These are phyloP conservation scores for Fratercula arctica DNA, from an alignment of 2,797 vertebrate species.

Conservation along the genomic window DNA sequence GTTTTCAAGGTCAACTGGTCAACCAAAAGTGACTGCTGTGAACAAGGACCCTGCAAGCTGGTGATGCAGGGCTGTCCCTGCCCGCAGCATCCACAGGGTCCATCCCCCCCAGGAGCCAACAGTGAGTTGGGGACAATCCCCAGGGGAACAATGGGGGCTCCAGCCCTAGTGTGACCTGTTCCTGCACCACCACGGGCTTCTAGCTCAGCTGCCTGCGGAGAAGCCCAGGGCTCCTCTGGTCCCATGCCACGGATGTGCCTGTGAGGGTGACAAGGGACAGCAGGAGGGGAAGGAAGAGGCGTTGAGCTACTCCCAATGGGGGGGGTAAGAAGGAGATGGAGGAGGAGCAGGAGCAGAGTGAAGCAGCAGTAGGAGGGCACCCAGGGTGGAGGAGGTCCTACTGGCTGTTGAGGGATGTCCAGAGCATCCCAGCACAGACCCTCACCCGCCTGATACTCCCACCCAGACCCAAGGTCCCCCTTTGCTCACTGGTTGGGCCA, in stretches of 20 bases:
- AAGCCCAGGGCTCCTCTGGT: not conserved
- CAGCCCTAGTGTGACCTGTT: not conserved
- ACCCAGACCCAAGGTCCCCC: not conserved
- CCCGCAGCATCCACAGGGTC: not conserved
- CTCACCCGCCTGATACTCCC: rapidly evolving
- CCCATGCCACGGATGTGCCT: not conserved
- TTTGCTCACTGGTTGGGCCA: rapidly evolving
- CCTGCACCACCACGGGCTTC: not conserved
- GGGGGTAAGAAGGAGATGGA: not conserved
- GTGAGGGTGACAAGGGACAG: not conserved
- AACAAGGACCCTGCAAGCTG: not conserved
- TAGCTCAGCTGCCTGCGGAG: not conserved
- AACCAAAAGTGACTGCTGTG: not conserved
- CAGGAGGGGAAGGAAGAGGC: rapidly evolving
- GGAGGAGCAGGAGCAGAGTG: not conserved
- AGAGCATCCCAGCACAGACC: not conserved
- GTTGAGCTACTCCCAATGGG: rapidly evolving
- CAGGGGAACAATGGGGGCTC: too few relatives aligned
- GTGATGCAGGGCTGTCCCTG: not conserved
- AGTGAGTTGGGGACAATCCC: not conserved
- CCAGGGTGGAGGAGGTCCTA: not conserved
- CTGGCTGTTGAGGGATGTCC: not conserved
- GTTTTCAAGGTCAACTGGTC: not conserved
- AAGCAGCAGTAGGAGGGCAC: not conserved
- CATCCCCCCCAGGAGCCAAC: not conserved